phyloP scores from a whole-genome alignment of 2,888 invertebrate genomes.

The Eutolmus rufibarbis region DNA sequence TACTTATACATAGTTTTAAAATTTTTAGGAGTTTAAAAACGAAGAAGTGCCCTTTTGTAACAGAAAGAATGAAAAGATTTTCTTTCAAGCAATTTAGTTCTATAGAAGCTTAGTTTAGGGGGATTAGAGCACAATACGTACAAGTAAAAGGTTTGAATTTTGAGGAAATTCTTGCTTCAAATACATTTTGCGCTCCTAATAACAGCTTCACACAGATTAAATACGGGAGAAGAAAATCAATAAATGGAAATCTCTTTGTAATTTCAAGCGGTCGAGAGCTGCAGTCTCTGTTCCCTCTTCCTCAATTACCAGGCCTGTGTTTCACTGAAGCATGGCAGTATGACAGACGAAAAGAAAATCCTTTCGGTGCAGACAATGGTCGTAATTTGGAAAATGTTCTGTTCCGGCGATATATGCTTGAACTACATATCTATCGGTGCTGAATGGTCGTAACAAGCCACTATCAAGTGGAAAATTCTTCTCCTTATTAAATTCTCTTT shows the following conservation, averaged over 20 bases:
- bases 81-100: background rate
- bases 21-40: no score
- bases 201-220: background rate
- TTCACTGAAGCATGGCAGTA: background rate
- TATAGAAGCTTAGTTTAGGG: background rate
- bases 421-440: background rate
- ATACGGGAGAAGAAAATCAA: background rate
- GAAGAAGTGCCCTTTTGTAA: background rate
- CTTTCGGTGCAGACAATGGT: background rate
- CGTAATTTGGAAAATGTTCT: background rate
- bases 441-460: background rate
- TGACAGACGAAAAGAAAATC: background rate
- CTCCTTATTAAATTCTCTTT: background rate
- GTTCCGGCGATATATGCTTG: background rate
- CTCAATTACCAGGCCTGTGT: background rate
- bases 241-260: background rate
- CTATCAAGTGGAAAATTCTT: background rate
- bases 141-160: background rate
- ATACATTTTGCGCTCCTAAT: background rate
- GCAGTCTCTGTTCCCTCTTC: background rate
- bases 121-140: background rate
- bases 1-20: no score
- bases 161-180: background rate
- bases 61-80: background rate
- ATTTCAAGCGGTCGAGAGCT: background rate